Evolutionary conservation across 1,140 invertebrate species (phyloP).

Genomic region (Oryctes rhinoceros): DNA sequence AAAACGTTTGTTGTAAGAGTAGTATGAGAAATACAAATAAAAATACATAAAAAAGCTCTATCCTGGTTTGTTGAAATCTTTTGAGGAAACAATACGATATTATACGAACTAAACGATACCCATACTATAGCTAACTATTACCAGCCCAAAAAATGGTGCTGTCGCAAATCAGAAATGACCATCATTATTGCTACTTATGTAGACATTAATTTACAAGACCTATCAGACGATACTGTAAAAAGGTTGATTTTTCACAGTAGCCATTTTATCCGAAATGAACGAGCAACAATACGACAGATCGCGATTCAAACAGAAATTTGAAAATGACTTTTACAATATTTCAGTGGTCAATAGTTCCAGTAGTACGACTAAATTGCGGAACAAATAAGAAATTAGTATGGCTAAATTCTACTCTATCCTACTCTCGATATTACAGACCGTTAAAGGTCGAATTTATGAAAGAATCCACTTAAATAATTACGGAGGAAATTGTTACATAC

Average conservation of each 20-base stretch:
- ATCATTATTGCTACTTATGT: slow-evolving; percentile 44
- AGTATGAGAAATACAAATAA: slow-evolving; percentile 8
- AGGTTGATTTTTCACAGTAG: slow-evolving; percentile 42
- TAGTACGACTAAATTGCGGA: slow-evolving; percentile 50
- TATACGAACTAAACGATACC: too few species aligned
- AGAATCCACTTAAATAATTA: slow-evolving; percentile 48
- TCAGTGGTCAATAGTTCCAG: slow-evolving; percentile 53
- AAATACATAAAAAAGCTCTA: slow-evolving; percentile 13
- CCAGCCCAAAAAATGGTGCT: slow-evolving; percentile 41
- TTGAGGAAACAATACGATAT: slow-evolving; percentile 37
- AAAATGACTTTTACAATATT: slow-evolving; percentile 45
- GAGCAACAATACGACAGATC: slow-evolving; percentile 37
- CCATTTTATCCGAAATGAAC: neutral
- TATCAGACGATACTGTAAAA: slow-evolving; percentile 47
- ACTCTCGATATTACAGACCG: slow-evolving; percentile 39
- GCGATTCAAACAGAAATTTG: too few species aligned
- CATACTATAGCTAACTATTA: too few species aligned
- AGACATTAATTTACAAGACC: slow-evolving; percentile 48
- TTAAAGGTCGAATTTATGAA: slow-evolving; percentile 52
- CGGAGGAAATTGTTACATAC: slow-evolving; percentile 17
- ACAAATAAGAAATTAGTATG: slow-evolving; percentile 52
- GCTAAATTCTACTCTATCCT: too few species aligned
- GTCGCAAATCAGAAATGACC: slow-evolving; percentile 25
- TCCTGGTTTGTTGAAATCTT: slow-evolving; percentile 35
- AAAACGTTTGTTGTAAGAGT: slow-evolving; percentile 26